Percentiles rank a stretch among this genome's conserved stretches.
phyloP scores from a whole-genome alignment of 2,797 vertebrate species.

The Meda fulgida region DNA sequence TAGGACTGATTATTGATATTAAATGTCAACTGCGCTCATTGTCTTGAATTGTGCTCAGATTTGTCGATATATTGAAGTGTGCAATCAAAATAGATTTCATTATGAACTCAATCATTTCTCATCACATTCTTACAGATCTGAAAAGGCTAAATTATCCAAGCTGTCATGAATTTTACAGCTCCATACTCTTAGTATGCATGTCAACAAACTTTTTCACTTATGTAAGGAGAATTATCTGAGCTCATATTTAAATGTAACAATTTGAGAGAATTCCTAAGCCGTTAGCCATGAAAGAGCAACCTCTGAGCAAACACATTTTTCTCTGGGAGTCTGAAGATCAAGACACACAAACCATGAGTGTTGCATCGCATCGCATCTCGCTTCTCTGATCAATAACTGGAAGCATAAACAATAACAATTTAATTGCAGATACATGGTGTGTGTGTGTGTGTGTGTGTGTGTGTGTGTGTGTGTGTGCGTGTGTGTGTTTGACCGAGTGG shows the following conservation, averaged over 20 bases:
- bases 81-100: neutral
- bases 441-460: too few species aligned
- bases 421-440: neutral
- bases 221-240: neutral
- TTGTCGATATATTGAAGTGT: neutral
- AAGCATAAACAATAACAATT: constrained; percentile 15
- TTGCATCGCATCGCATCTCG: neutral
- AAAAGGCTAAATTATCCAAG: neutral
- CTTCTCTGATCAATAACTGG: neutral
- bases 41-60: neutral
- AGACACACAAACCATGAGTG: neutral
- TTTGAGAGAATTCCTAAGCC: neutral
- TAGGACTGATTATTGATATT: neutral
- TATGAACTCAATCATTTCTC: neutral
- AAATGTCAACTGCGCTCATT: neutral
- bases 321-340: neutral
- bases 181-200: neutral
- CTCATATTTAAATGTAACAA: neutral
- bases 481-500: neutral
- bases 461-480: too few species aligned
- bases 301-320: neutral
- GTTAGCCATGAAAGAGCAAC: neutral
- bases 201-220: neutral
- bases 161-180: neutral
- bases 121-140: neutral